phyloP scores from a whole-genome alignment of 2,888 invertebrate genomes.

The Chaetoderma sp. region DNA sequence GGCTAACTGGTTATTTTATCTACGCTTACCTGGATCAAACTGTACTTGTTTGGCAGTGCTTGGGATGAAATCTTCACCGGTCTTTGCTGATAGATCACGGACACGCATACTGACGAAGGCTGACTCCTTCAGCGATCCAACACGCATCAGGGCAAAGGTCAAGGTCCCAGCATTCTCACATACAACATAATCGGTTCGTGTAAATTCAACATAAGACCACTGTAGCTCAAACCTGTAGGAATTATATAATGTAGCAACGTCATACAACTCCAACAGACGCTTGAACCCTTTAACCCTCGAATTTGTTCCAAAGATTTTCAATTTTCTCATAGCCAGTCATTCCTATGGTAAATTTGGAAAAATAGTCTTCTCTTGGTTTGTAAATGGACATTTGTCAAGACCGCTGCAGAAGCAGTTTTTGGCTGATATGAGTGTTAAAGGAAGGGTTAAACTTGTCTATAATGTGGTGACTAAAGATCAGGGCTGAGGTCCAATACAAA shows the following conservation, averaged over 20 bases:
- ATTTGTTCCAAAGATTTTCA: too few relatives aligned
- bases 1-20: too few relatives aligned
- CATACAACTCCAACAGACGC: not conserved
- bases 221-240: slow-evolving; percentile 49
- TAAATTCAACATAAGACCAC: slow-evolving; percentile 60
- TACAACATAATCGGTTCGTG: slow-evolving; percentile 53
- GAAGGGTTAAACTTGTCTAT: too few relatives aligned
- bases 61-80: slow-evolving; percentile 56
- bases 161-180: slow-evolving; percentile 66
- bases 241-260: not conserved
- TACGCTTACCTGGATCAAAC: slow-evolving; percentile 62
- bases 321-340: too few relatives aligned
- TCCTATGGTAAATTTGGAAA: too few relatives aligned
- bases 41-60: slow-evolving; percentile 57
- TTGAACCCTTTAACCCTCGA: too few relatives aligned
- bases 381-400: too few relatives aligned
- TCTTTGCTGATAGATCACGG: slow-evolving; percentile 58
- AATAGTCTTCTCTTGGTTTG: too few relatives aligned
- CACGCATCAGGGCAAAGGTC: slow-evolving; percentile 49
- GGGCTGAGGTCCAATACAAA: too few relatives aligned
- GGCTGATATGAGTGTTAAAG: too few relatives aligned
- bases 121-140: slow-evolving; percentile 51
- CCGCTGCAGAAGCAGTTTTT: too few relatives aligned
- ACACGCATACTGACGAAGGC: slow-evolving; percentile 57
- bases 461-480: too few relatives aligned